These are phyloP conservation scores for Nylanderia fulva DNA, from an alignment of 1,140 invertebrate species.

Conservation along the genomic window DNA sequence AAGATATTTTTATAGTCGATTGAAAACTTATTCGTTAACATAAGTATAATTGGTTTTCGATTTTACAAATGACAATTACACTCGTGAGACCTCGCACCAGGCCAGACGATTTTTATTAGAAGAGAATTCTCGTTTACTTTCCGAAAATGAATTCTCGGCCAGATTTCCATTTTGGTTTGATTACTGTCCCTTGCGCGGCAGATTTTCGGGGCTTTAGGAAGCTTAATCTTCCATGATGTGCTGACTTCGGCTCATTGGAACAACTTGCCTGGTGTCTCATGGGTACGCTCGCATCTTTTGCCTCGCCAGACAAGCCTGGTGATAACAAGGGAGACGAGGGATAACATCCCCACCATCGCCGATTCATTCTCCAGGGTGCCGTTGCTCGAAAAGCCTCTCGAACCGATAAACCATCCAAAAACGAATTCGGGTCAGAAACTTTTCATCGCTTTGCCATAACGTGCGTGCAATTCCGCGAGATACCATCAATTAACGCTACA, in stretches of 20 bases:
- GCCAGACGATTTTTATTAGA: neutral
- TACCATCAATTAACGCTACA: slow-evolving; percentile 51
- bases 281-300: slow-evolving; percentile 69
- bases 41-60: neutral
- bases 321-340: slow-evolving; percentile 58
- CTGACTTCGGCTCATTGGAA: slow-evolving; percentile 66
- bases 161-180: slow-evolving; percentile 8
- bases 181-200: slow-evolving; percentile 19
- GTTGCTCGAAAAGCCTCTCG: slow-evolving; percentile 63
- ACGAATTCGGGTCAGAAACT: slow-evolving; percentile 50
- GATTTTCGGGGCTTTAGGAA: slow-evolving; percentile 46
- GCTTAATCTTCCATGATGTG: slow-evolving; percentile 74
- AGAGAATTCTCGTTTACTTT: neutral
- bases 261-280: slow-evolving; percentile 68
- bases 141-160: neutral
- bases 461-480: slow-evolving; percentile 1
- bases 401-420: slow-evolving; percentile 66
- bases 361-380: slow-evolving; percentile 64
- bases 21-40: neutral
- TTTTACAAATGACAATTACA: neutral
- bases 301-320: slow-evolving; percentile 1
- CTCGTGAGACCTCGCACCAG: neutral
- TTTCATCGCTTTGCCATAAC: slow-evolving; percentile 47
- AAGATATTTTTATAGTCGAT: neutral
- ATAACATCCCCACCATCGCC: slow-evolving; percentile 20